Percentiles rank a stretch among this genome's conserved stretches.
Conservation (phyloP, 2,888 invertebrate genomes). For the Polymixis flavicincta region DNA sequence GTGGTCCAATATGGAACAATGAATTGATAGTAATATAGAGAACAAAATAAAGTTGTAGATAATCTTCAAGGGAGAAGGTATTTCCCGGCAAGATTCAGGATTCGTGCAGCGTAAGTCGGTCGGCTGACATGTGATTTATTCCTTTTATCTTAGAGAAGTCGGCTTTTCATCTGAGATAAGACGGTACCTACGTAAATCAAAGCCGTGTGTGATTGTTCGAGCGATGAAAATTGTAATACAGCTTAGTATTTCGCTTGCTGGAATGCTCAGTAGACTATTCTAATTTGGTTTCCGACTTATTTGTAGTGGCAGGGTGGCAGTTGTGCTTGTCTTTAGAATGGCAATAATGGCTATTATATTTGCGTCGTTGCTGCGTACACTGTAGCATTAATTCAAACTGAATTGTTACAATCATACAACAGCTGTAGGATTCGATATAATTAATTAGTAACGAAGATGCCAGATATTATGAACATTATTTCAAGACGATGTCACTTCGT, state of each 20-base stretch:
- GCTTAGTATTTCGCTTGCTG: constrained; percentile 60
- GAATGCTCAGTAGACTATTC: constrained; percentile 55
- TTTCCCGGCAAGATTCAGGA: constrained; percentile 65
- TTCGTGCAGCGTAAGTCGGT: constrained; percentile 82
- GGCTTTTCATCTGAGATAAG: constrained; percentile 84
- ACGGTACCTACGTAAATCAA: constrained; percentile 83
- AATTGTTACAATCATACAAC: constrained; percentile 41
- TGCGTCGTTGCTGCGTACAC: constrained; percentile 1
- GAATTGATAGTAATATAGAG: constrained; percentile 66
- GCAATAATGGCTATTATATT: constrained; percentile 38
- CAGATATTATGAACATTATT: neutral
- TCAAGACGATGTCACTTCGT: neutral
- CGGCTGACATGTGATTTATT: constrained; percentile 87
- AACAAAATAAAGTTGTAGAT: constrained; percentile 67
- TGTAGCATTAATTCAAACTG: constrained; percentile 34
- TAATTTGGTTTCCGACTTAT: constrained; percentile 59
- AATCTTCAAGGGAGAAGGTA: constrained; percentile 69
- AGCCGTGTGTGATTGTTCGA: constrained; percentile 79
- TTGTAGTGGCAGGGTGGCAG: constrained; percentile 32
- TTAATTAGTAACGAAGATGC: constrained; percentile 18
- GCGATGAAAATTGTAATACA: constrained; percentile 79
- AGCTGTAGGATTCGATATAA: constrained; percentile 31
- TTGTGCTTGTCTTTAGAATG: constrained; percentile 30
- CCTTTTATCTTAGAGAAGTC: constrained; percentile 84
- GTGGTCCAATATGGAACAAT: constrained; percentile 59